Conservation (phyloP, 64 coral and sea anemone species). For the Orbicella faveolata region DNA sequence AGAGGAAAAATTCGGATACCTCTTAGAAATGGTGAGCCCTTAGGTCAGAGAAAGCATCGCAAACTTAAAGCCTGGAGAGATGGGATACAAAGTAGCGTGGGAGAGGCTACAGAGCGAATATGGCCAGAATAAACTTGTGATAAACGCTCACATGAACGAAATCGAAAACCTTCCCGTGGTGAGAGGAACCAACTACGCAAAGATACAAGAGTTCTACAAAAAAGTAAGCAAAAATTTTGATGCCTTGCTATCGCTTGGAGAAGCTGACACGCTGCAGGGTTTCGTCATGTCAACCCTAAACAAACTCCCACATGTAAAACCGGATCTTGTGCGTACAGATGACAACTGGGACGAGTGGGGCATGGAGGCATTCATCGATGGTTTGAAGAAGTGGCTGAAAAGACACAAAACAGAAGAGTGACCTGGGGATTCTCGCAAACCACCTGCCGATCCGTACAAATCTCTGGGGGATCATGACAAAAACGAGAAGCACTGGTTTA, state of each 20-base stretch:
- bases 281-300: slow-evolving; percentile 45
- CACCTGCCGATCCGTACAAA: neutral
- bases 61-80: slow-evolving; percentile 33
- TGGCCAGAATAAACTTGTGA: slow-evolving; percentile 40
- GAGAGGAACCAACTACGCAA: slow-evolving; percentile 26
- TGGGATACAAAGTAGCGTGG: slow-evolving; percentile 48
- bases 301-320: slow-evolving; percentile 76
- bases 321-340: slow-evolving; percentile 66
- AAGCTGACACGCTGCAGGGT: slow-evolving; percentile 16
- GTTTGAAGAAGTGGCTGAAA: slow-evolving; percentile 64
- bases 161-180: slow-evolving; percentile 38
- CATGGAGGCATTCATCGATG: neutral
- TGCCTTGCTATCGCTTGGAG: slow-evolving; percentile 43
- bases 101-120: slow-evolving; percentile 52
- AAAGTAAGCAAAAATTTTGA: slow-evolving; percentile 55
- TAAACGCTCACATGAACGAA: slow-evolving; percentile 40
- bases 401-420: slow-evolving; percentile 57
- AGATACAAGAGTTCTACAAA: slow-evolving; percentile 45
- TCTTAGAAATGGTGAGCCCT: slow-evolving; percentile 24
- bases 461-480: slow-evolving; percentile 1
- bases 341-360: no score
- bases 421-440: slow-evolving; percentile 17
- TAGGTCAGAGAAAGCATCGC: slow-evolving; percentile 24
- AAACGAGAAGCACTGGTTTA: slow-evolving; percentile 58
- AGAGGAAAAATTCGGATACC: slow-evolving; percentile 44